Evolutionary conservation across 2,888 invertebrate genomes (phyloP), one percentile per base, ranked within the genome.

Genomic region (Archaeoteleia sp.): DNA sequence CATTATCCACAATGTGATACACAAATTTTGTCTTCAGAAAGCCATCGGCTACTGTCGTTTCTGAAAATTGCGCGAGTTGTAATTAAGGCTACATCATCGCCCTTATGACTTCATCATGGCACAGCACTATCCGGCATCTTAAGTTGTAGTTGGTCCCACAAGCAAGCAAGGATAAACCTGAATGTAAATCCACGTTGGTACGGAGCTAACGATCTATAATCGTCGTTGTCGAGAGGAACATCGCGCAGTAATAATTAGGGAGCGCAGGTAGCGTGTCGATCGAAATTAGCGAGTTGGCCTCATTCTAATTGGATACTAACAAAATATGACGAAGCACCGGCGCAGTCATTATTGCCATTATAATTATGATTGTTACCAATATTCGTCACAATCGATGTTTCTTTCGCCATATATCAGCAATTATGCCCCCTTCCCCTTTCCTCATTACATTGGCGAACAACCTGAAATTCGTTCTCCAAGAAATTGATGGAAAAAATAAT

Each of bases 301-400:
- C 43, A 8, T 42, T 57, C 62, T 71, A 66, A 71, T 69, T 69
- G 63, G 66, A 35, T 55, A 53, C 66, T 63, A 66, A 69, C 71
- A 55, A 71, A 68, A 71, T 66, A 71, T 67, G 66, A 71, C 68
- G 66, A 71, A 55, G 63, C 60, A 60, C 32, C 40, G 46, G 43
- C 35, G 46, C 53, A 23, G 46, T 66, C 58, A 54, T 68, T 66
- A 68, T 58, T 45, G 39, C 27, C 37, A 63, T 55, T 51, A 66
- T 61, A 55, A 27, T 63, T 51, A 65, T 60, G 43, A 53, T 58
- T 53, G 55, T 63, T 39, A 60, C 48, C 60, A 40, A 63, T 60
- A 60, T 63, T 58, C 62, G 68, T 63, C 54, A 63, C 49, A 32
- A 63, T 55, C 40, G 42, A 53, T 63, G 62, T 57, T 30, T 43